Percentiles rank a stretch among this genome's conserved stretches.
Conservation (phyloP, 2,888 invertebrate genomes). For the Malthinus flaveolus region DNA sequence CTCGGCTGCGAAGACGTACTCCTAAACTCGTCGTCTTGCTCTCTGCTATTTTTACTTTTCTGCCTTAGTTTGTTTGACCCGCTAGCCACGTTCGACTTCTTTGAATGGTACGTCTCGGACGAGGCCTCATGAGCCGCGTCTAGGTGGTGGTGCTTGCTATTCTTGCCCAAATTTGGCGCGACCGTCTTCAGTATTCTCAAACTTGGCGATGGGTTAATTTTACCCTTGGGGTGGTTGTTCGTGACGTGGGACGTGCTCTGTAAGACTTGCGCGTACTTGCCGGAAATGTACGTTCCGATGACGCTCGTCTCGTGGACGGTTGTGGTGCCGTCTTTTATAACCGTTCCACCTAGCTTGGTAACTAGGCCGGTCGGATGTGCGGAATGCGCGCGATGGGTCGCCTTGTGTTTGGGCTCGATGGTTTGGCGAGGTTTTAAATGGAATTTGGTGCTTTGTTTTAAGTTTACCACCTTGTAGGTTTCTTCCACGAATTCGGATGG, state of each 20-base stretch:
- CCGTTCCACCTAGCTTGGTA: conserved; percentile 81
- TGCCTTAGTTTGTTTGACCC: conserved; percentile 53
- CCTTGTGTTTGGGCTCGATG: conserved; percentile 46
- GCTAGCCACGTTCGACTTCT: conserved; percentile 58
- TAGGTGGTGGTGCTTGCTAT: conserved; percentile 58
- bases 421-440: conserved; percentile 57
- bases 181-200: conserved; percentile 76
- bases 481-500: conserved; percentile 85
- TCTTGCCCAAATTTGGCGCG: conserved; percentile 62
- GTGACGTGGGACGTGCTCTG: conserved; percentile 78
- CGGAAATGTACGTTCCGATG: conserved; percentile 85
- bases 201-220: conserved; percentile 69
- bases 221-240: conserved; percentile 55
- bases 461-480: conserved; percentile 80
- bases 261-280: conserved; percentile 85
- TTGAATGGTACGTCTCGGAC: conserved; percentile 54
- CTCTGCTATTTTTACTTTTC: conserved; percentile 62
- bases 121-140: conserved; percentile 67
- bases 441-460: conserved; percentile 69
- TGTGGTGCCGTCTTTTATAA: conserved; percentile 79
- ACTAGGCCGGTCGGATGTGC: conserved; percentile 79
- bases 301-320: conserved; percentile 87
- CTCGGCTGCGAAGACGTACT: conserved; percentile 37
- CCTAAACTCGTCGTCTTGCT: conserved; percentile 44
- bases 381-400: conserved; percentile 59